phyloP scores from a whole-genome alignment of 2,888 invertebrate species.

The Crepidodera aurea region DNA sequence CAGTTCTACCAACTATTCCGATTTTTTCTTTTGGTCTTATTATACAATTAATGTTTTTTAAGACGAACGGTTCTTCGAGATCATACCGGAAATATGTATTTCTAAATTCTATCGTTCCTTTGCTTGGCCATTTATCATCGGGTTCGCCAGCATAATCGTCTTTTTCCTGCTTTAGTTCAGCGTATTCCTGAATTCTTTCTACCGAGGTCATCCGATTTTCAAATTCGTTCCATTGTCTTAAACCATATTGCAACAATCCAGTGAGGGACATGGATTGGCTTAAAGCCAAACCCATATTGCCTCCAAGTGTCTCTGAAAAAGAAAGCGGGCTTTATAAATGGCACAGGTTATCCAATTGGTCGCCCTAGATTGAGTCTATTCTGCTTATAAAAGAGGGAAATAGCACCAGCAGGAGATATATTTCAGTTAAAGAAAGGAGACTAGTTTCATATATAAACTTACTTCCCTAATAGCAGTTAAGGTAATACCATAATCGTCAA shows the following conservation, averaged over 20 bases:
- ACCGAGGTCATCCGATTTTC: constrained; percentile 88
- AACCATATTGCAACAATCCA: constrained; percentile 85
- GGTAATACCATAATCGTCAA: no score
- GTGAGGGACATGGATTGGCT: constrained; percentile 57
- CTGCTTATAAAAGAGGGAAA: no score
- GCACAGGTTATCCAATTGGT: no score
- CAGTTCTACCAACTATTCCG: no score
- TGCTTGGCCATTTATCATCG: constrained; percentile 69
- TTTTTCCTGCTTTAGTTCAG: constrained; percentile 69
- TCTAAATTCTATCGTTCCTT: constrained; percentile 68
- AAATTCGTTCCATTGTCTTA: constrained; percentile 64
- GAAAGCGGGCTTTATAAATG: no score
- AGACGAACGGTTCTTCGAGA: constrained; percentile 68
- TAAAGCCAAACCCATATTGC: constrained; percentile 58
- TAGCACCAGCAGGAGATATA: no score
- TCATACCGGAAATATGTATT: constrained; percentile 71
- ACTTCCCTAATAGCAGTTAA: no score
- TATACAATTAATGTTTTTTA: constrained; percentile 70
- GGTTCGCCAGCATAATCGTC: constrained; percentile 35
- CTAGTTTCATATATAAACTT: no score
- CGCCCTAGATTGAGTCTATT: no score
- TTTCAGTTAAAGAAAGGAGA: no score
- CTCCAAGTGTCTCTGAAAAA: constrained; percentile 42
- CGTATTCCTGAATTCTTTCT: constrained; percentile 86
- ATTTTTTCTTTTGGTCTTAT: constrained; percentile 73